Conservation (phyloP, 2,797 vertebrate species). For the Acrossocheilus fasciatus region DNA sequence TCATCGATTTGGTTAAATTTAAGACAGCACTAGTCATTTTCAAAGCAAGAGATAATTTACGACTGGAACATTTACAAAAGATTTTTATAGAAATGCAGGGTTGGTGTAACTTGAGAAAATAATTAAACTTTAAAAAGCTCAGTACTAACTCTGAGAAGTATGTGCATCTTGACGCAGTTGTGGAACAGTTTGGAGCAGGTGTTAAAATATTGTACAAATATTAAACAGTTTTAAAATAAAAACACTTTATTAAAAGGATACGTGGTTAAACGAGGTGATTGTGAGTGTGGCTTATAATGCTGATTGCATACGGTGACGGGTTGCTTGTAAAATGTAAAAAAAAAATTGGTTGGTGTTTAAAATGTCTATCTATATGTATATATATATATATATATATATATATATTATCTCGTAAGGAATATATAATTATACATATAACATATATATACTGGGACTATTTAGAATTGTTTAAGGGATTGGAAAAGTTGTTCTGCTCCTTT, state of each 20-base stretch:
- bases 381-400: too few relatives aligned
- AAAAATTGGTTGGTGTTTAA: too few relatives aligned
- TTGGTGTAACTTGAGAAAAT: too few relatives aligned
- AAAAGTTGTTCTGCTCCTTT: neutral
- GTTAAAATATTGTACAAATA: too few relatives aligned
- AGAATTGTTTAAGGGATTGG: neutral
- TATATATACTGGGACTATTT: neutral
- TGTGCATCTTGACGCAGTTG: too few relatives aligned
- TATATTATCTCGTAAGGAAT: neutral
- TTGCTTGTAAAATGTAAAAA: neutral
- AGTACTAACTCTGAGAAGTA: too few relatives aligned
- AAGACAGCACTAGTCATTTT: neutral
- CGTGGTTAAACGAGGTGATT: neutral
- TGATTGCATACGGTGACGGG: neutral
- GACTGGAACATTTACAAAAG: too few relatives aligned
- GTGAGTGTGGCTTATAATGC: neutral
- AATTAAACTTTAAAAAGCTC: too few relatives aligned
- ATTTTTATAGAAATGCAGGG: too few relatives aligned
- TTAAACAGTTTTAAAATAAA: too few relatives aligned
- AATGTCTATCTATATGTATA: too few relatives aligned
- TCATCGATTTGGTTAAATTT: neutral
- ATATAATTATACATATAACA: neutral
- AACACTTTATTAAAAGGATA: neutral
- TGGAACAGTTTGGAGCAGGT: too few relatives aligned
- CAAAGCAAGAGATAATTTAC: neutral